A percentile compares a stretch with the other conserved stretches of the same genome.
phyloP scores from a whole-genome alignment of 2,113 vertebrate genomes.

The Manacus vitellinus region DNA sequence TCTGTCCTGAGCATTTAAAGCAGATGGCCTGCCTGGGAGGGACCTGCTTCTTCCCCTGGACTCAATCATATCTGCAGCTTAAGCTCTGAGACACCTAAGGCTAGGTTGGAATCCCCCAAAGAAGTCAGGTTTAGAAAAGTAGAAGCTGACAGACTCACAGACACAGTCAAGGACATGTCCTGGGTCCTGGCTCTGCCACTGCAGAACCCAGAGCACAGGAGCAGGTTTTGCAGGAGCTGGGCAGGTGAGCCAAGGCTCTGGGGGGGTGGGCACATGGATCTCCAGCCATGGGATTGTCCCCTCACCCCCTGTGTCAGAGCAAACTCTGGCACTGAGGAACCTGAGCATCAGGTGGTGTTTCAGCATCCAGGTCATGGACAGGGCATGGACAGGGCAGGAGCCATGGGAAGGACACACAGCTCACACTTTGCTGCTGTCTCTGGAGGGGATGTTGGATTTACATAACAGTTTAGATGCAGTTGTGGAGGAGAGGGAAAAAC shows the following conservation, averaged over 20 bases:
- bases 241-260: not conserved
- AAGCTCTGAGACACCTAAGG: not conserved
- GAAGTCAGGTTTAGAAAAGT: not conserved
- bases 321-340: not conserved
- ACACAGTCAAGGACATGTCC: fast-evolving
- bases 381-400: not conserved
- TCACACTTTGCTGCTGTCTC: not conserved
- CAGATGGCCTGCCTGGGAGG: not conserved
- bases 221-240: not conserved
- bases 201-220: not conserved
- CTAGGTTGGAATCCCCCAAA: not conserved
- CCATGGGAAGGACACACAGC: fast-evolving
- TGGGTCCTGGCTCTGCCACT: not conserved
- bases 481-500: not conserved
- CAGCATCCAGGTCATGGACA: not conserved
- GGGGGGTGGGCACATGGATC: not conserved
- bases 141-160: not conserved
- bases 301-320: fast-evolving
- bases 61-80: not conserved
- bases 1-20: not conserved
- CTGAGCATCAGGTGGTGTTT: not conserved
- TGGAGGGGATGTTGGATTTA: not conserved
- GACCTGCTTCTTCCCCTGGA: not conserved
- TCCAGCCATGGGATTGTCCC: not conserved
- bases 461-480: not conserved